These are phyloP conservation scores for Diaprepes abbreviatus DNA, from an alignment of 2,888 invertebrate species.

Conservation along the genomic window DNA sequence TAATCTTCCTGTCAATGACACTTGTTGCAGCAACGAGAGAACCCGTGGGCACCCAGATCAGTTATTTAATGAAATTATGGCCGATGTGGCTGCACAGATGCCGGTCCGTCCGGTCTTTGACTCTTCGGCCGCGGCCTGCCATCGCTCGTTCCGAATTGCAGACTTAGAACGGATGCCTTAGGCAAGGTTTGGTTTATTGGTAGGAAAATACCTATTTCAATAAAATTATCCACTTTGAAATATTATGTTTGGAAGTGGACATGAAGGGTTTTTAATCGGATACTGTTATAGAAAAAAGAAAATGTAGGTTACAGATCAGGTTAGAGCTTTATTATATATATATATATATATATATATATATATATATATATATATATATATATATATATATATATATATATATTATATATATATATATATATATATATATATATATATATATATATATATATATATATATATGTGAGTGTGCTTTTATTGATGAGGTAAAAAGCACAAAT, in stretches of 20 bases:
- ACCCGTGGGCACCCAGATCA: conserved; percentile 49
- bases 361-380: too few species aligned
- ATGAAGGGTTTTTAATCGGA: too few species aligned
- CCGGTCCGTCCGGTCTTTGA: conserved; percentile 47
- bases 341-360: too few species aligned
- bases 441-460: too few species aligned
- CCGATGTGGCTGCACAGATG: conserved; percentile 46
- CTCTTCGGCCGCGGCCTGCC: conserved; percentile 36
- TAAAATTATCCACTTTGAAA: conserved; percentile 12
- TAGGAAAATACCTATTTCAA: conserved; percentile 20
- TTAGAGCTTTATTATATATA: too few species aligned
- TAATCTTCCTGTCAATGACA: conserved; percentile 46
- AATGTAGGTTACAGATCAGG: too few species aligned
- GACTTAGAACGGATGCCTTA: conserved; percentile 30
- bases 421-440: too few species aligned
- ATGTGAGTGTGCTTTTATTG: too few species aligned
- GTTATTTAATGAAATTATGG: conserved; percentile 49
- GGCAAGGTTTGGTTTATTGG: conserved; percentile 43
- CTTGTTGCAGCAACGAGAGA: conserved; percentile 41
- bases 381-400: too few species aligned
- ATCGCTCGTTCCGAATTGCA: conserved; percentile 33
- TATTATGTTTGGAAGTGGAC: background rate
- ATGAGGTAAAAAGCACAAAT: too few species aligned
- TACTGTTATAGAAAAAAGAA: too few species aligned
- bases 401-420: too few species aligned